A percentile compares a stretch with the other conserved stretches of the same genome.
phyloP scores from a whole-genome alignment of 2,113 vertebrate species.

The Hymenochirus boettgeri region DNA sequence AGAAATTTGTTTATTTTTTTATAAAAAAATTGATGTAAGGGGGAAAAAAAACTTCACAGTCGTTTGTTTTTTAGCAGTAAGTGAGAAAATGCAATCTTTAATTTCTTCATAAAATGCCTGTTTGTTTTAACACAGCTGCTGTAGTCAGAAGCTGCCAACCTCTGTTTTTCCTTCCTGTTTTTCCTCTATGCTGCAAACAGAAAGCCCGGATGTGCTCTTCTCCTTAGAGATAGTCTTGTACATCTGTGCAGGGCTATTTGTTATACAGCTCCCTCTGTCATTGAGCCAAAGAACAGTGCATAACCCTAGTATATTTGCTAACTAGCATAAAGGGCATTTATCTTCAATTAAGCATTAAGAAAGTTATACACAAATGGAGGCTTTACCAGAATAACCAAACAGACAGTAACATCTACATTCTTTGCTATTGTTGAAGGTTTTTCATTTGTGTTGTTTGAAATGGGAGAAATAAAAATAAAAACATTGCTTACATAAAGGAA shows the following conservation, averaged over 20 bases:
- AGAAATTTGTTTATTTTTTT: too few relatives aligned
- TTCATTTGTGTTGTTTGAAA: too few relatives aligned
- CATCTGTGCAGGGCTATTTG: background rate
- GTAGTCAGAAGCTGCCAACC: background rate
- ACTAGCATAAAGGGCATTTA: too few relatives aligned
- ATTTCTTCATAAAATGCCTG: slow-evolving; percentile 5
- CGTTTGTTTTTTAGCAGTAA: background rate
- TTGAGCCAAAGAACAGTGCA: background rate
- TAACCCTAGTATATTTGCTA: too few relatives aligned
- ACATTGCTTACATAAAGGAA: too few relatives aligned
- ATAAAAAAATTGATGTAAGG: too few relatives aligned
- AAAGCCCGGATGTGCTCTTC: slow-evolving; percentile 22
- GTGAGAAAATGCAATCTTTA: background rate
- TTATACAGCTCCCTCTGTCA: slow-evolving; percentile 24
- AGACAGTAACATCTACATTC: too few relatives aligned
- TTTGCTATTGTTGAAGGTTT: too few relatives aligned
- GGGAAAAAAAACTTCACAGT: background rate
- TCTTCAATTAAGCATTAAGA: too few relatives aligned
- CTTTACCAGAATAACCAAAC: too few relatives aligned
- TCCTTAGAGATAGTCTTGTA: background rate
- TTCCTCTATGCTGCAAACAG: background rate
- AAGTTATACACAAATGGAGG: too few relatives aligned
- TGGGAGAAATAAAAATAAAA: too few relatives aligned
- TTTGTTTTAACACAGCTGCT: background rate
- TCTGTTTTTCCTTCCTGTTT: slow-evolving; percentile 26